phyloP scores from a whole-genome alignment of 2,888 invertebrate species.

The Caenorhabditis uteleia region DNA sequence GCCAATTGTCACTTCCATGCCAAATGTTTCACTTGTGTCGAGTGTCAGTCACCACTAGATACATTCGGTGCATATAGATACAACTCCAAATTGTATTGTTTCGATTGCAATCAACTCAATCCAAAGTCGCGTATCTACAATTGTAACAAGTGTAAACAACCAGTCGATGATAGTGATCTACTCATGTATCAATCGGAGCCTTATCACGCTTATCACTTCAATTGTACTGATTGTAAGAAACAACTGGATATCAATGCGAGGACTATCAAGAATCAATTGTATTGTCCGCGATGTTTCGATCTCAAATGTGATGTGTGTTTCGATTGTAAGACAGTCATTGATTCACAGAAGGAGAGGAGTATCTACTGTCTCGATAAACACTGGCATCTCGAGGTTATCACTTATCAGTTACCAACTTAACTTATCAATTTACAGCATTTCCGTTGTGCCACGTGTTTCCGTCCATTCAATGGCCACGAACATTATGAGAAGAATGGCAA shows the following conservation, averaged over 20 bases:
- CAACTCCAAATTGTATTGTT: conserved; percentile 18
- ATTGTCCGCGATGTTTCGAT: conserved; percentile 46
- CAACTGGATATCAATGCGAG: conserved; percentile 29
- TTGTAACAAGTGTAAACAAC: conserved; percentile 44
- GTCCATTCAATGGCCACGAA: conserved; percentile 88
- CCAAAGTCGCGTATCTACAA: conserved; percentile 35
- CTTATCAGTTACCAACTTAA: neutral
- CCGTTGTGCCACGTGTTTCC: conserved; percentile 94
- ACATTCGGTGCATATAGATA: conserved; percentile 21
- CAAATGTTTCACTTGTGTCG: conserved; percentile 44
- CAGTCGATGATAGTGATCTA: conserved; percentile 34
- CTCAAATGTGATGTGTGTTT: conserved; percentile 41
- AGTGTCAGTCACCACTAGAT: conserved; percentile 29
- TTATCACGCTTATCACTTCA: conserved; percentile 52
- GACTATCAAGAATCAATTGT: conserved; percentile 19
- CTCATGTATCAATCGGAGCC: conserved; percentile 27
- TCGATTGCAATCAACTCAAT: conserved; percentile 36
- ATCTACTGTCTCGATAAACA: conserved; percentile 40
- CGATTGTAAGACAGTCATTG: conserved; percentile 44
- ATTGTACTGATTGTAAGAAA: conserved; percentile 42
- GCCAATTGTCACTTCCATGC: conserved; percentile 41
- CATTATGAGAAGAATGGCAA: conserved; percentile 80
- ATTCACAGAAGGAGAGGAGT: conserved; percentile 40
- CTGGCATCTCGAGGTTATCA: conserved; percentile 42
- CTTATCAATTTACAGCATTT: conserved; percentile 78